Base-by-base conservation (phyloP, 2,888 invertebrate species). In the Clistopyga incitator region DNA sequence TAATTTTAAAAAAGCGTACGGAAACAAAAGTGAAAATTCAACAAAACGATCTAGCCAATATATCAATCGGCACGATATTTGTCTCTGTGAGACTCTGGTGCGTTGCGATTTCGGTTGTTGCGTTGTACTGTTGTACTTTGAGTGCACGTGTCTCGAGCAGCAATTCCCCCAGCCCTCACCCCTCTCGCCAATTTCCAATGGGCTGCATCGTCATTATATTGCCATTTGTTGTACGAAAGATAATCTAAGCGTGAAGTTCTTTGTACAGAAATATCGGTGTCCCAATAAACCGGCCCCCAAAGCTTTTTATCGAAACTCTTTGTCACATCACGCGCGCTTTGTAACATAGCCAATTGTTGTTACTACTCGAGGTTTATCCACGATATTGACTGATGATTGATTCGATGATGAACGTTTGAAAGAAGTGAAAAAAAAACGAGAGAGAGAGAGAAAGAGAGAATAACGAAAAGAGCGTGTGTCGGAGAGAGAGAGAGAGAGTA, bases 271-370 rank as follows among this genome's bases (percentile, higher is more conserved):
- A 78, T 78, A 61, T 42, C 34, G 59, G 47, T 50, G 61, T 74
- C 20, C 25, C n/a, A 50, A 4, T 42, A 18, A 59, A 10, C 56
- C n/a, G 23, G 56, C 45, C 56, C 45, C 59, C 25, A 67, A 78
- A 75, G 65, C 59, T 71, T 65, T 81, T 84, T 78, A 72, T 76
- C 67, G 45, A 74, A 56, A 74, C 74, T 65, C 52, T 74, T 47
- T 74, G 42, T 77, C 68, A 38, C 38, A 71, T 81, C 78, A 52
- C 50, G 70, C 72, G 71, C 67, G 78, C 86, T 83, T 83, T 83
- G 84, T 84, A 85, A 84, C 72, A 85, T 86, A 82, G 82, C 84
- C 75, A 78, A 72, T 70, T 81, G 78, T 85, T 77, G 76, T 83
- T 79, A 72, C 71, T 38, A 81, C 65, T 54, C 72, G 25, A 52